Evolutionary conservation across 2,888 invertebrate species (phyloP).

Genomic region (Amblyteles armatorius): DNA sequence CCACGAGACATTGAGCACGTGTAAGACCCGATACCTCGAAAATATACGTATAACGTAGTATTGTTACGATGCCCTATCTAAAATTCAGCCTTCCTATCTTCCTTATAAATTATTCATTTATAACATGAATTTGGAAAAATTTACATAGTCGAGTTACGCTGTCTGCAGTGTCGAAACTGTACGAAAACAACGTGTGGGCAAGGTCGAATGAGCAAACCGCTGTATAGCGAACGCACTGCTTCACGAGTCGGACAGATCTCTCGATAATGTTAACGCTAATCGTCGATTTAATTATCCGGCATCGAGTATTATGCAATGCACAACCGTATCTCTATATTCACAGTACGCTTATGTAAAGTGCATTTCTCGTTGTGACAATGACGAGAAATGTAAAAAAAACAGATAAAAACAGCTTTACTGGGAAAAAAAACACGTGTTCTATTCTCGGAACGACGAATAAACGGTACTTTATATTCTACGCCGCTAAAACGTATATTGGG

Average conservation of each 20-base stretch:
- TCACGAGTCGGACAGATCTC: background rate
- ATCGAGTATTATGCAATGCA: background rate
- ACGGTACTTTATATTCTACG: slow-evolving; percentile 40
- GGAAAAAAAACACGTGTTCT: background rate
- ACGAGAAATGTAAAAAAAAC: slow-evolving; percentile 8
- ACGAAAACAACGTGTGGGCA: background rate
- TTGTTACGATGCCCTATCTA: slow-evolving; percentile 21
- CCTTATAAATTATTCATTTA: slow-evolving; percentile 8
- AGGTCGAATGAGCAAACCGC: background rate
- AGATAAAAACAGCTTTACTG: slow-evolving; percentile 12
- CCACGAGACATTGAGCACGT: background rate
- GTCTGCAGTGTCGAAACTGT: background rate
- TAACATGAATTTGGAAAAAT: background rate
- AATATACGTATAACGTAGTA: slow-evolving; percentile 13
- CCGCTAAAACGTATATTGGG: slow-evolving; percentile 30
- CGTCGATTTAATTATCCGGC: background rate
- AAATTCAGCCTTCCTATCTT: slow-evolving; percentile 35
- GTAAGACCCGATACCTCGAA: background rate
- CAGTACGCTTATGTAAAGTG: slow-evolving; percentile 25
- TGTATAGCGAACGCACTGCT: background rate
- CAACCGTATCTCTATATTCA: background rate
- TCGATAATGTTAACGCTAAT: background rate
- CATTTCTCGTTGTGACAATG: slow-evolving; percentile 31
- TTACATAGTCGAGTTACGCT: background rate
- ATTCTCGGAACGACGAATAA: slow-evolving; percentile 28